A percentile compares a stretch with the other conserved stretches of the same genome.
Conservation (phyloP, 2,888 invertebrate species). For the Machimus rusticus region DNA sequence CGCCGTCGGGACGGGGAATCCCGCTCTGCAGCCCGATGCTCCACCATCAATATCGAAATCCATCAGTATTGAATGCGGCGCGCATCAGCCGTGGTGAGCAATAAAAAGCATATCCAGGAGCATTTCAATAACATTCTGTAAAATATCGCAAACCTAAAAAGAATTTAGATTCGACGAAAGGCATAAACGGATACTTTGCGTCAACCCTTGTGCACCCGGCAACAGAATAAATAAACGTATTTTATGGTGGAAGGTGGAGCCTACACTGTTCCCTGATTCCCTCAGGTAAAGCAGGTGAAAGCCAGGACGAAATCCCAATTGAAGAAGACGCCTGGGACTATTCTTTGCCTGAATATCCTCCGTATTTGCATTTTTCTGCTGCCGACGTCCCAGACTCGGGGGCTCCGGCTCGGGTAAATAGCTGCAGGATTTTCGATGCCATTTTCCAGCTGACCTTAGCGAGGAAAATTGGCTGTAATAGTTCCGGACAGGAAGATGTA, state of each 20-base stretch:
- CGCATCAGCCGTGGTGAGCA: not conserved
- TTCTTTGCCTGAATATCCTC: not conserved
- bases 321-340: not conserved
- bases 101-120: not conserved
- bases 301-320: not conserved
- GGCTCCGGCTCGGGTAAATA: not conserved
- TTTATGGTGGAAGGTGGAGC: not conserved
- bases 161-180: not conserved
- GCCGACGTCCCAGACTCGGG: not conserved
- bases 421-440: not conserved
- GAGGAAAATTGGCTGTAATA: not conserved
- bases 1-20: not conserved
- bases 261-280: not conserved
- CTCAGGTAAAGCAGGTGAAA: not conserved
- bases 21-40: not conserved
- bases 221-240: not conserved
- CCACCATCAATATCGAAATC: not conserved
- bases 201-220: not conserved
- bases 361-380: not conserved
- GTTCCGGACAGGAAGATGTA: not conserved
- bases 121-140: slow-evolving; percentile 8
- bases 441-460: not conserved
- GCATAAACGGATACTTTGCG: not conserved
- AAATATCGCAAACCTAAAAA: slow-evolving; percentile 1
- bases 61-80: not conserved